Evolutionary conservation across 2,113 vertebrate genomes (phyloP).

Genomic region (Indri indri): DNA sequence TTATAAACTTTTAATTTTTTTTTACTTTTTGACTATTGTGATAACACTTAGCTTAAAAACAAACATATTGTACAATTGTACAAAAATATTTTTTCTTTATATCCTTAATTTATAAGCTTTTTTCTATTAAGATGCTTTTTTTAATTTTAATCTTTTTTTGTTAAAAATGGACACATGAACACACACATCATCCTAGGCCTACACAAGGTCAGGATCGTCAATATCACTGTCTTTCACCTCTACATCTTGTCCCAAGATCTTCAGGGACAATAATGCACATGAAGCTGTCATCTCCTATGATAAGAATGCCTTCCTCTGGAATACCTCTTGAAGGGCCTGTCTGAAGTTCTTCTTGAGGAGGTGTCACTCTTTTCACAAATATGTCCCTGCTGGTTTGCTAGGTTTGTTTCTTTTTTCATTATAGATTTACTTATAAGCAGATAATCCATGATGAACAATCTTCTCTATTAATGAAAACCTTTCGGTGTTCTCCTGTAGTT

Average conservation of each 20-base stretch:
- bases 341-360: not conserved
- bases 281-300: not conserved
- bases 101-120: not conserved
- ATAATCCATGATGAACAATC: not conserved
- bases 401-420: not conserved
- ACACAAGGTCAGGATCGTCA: too few species aligned
- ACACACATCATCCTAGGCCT: too few species aligned
- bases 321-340: not conserved
- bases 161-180: too few species aligned
- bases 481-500: not conserved
- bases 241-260: not conserved
- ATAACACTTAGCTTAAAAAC: not conserved
- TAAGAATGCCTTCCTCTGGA: not conserved
- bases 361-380: not conserved
- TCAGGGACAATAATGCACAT: not conserved
- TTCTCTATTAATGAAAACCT: not conserved
- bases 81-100: not conserved
- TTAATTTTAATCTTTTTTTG: too few species aligned
- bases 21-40: not conserved
- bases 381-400: not conserved
- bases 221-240: too few species aligned
- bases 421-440: not conserved
- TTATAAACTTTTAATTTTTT: not conserved
- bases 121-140: too few species aligned
- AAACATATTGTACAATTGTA: not conserved